phyloP scores from a whole-genome alignment of 2,797 vertebrate genomes.

The Sternotherus odoratus region DNA sequence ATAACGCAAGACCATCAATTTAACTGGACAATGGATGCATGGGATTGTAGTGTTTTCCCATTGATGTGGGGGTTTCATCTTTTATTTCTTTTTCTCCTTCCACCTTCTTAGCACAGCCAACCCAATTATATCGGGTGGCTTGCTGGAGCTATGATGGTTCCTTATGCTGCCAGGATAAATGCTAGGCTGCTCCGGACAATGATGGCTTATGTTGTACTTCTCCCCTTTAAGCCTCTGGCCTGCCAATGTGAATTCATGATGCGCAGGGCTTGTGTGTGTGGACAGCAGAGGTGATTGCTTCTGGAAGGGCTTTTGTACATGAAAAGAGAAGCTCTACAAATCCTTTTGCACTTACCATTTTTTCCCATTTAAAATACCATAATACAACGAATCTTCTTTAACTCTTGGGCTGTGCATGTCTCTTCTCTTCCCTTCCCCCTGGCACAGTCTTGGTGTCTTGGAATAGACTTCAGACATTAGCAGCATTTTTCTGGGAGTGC shows the following conservation, averaged over 20 bases:
- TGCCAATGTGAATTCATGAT: not conserved
- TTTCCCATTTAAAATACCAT: not conserved
- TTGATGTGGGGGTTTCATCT: conserved; percentile 19
- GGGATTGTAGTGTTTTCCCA: conserved; percentile 40
- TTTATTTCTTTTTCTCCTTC: not conserved
- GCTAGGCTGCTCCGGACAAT: not conserved
- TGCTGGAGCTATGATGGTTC: not conserved
- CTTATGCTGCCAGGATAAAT: not conserved
- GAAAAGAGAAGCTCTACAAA: not conserved
- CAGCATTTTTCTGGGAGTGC: not conserved
- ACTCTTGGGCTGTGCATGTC: fast-evolving
- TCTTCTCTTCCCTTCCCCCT: not conserved
- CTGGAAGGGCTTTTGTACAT: not conserved
- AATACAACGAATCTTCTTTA: not conserved
- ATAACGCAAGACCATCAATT: conserved; percentile 56
- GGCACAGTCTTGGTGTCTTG: not conserved
- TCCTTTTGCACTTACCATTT: not conserved
- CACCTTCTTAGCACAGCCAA: not conserved
- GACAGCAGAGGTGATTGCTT: not conserved
- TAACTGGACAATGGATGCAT: conserved; percentile 6
- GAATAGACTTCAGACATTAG: not conserved
- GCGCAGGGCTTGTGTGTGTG: not conserved
- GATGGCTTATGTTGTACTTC: not conserved
- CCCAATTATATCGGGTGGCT: not conserved
- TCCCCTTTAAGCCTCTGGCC: not conserved